Evolutionary conservation across 2,888 invertebrate species (phyloP).

Genomic region (Timema cristinae): DNA sequence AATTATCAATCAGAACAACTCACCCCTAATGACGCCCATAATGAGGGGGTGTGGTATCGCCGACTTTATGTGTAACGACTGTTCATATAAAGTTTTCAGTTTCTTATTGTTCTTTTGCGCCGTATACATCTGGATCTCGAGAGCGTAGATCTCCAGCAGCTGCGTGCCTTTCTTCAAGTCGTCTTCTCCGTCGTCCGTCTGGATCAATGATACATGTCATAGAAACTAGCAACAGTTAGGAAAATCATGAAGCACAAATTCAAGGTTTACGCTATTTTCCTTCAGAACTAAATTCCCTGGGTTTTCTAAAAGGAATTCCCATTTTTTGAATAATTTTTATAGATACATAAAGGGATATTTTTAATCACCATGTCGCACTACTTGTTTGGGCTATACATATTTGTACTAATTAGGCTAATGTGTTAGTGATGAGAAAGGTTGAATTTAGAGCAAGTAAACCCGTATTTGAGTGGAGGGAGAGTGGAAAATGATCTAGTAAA

Average conservation of each 20-base stretch:
- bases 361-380: too few species aligned
- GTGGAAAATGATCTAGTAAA: too few species aligned
- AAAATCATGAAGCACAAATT: background rate
- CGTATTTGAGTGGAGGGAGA: too few species aligned
- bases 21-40: slow-evolving; percentile 97
- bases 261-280: background rate
- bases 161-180: slow-evolving; percentile 98
- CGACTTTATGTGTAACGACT: slow-evolving; percentile 96
- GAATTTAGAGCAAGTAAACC: too few species aligned
- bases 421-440: too few species aligned
- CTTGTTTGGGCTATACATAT: too few species aligned
- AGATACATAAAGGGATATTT: too few species aligned
- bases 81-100: slow-evolving; percentile 92
- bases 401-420: too few species aligned
- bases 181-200: slow-evolving; percentile 97
- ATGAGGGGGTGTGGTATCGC: slow-evolving; percentile 99
- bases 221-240: background rate
- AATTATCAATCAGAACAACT: slow-evolving; percentile 22
- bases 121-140: slow-evolving; percentile 99
- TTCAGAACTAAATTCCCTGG: too few species aligned
- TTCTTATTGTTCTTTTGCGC: slow-evolving; percentile 99
- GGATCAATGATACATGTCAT: slow-evolving; percentile 30
- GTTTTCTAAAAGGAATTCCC: too few species aligned
- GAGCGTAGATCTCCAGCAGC: slow-evolving; percentile 93
- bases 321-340: too few species aligned